Percentiles rank a stretch among this genome's conserved stretches.
These are phyloP conservation scores for Nyleta sp. DNA, from an alignment of 2,888 invertebrate genomes.

Conservation along the genomic window DNA sequence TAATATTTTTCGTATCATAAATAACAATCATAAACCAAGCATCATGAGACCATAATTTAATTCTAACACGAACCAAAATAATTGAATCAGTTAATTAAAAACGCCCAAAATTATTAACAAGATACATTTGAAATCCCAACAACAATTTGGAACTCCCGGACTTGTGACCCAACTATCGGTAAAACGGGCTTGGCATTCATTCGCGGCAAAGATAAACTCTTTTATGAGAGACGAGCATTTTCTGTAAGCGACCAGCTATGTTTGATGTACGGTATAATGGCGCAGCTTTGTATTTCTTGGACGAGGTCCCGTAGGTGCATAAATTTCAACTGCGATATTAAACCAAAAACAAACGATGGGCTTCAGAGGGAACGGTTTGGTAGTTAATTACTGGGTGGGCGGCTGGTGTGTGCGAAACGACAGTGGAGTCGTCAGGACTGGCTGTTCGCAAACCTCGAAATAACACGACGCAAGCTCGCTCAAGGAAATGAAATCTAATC, in stretches of 20 bases:
- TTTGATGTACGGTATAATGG: slow-evolving; percentile 9
- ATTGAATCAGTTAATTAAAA: neutral
- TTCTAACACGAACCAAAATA: neutral
- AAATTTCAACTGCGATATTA: slow-evolving; percentile 41
- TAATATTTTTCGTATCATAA: too few relatives aligned
- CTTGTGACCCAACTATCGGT: too few relatives aligned
- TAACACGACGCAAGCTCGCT: slow-evolving; percentile 29
- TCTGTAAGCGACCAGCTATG: slow-evolving; percentile 29
- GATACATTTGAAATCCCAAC: neutral
- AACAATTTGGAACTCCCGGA: slow-evolving; percentile 12
- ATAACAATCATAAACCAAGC: too few relatives aligned
- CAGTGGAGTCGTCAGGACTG: slow-evolving; percentile 4
- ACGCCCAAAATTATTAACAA: slow-evolving; percentile 3
- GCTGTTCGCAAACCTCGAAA: slow-evolving; percentile 17
- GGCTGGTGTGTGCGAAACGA: slow-evolving; percentile 1
- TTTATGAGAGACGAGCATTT: slow-evolving; percentile 18
- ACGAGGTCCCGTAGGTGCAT: slow-evolving; percentile 36
- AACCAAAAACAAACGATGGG: slow-evolving; percentile 46
- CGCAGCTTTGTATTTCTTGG: slow-evolving; percentile 32
- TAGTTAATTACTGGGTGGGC: slow-evolving; percentile 42
- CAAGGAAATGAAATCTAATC: slow-evolving; percentile 50
- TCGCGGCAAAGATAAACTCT: slow-evolving; percentile 35
- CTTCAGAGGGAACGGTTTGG: slow-evolving; percentile 10
- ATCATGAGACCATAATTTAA: neutral
- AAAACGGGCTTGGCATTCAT: slow-evolving; percentile 35